Evolutionary conservation across 92 coral and sea anemone genomes (phyloP), one percentile per base, ranked within the genome.

Genomic region (Palythoa caribaeorum): DNA sequence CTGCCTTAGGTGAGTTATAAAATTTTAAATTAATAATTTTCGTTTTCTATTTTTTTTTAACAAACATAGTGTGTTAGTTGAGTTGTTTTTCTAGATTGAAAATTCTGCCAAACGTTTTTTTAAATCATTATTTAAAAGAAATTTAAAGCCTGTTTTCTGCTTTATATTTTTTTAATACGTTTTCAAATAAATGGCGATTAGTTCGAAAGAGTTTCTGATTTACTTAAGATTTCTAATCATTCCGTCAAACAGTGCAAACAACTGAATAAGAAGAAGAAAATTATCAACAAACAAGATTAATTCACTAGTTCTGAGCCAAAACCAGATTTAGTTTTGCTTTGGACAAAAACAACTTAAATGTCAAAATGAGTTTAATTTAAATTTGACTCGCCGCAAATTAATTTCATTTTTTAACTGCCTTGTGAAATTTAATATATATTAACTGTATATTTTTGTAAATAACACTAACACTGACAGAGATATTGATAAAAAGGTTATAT

Each of bases 171-270:
- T 5, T 68, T 81, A 81, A 81, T 68, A 65, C 57, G 76, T 71
- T 81, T 81, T 81, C 52, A 65, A 81, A 81, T 81, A 74, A 81
- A 81, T 40, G 73, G 20, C 53, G 53, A 63, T 80, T 40, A 66
- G 86, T 15, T 51, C 15, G 73, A 71, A n/a, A 66, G 76, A 35
- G 74, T 81, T 69, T 81, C 76, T 44, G 20, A n/a, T 12, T 28
- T 81, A 55, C 47, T 81, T 81, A 63, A 37, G 40, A 21, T 44
- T 2, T 47, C 19, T 81, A 47, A 81, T 81, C 38, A 48, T 13
- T 19, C 76, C 71, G 86, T 81, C 75, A 81, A 66, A 66, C 12
- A 1, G 59, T 40, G 75, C 60, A 81, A 81, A 81, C 40, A 81
- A 70, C 86, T 40, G 11, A 53, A 68, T 68, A 51, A 81, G 66